Evolutionary conservation across 1,140 invertebrate species (phyloP).

Genomic region (Pristionchus pacificus): DNA sequence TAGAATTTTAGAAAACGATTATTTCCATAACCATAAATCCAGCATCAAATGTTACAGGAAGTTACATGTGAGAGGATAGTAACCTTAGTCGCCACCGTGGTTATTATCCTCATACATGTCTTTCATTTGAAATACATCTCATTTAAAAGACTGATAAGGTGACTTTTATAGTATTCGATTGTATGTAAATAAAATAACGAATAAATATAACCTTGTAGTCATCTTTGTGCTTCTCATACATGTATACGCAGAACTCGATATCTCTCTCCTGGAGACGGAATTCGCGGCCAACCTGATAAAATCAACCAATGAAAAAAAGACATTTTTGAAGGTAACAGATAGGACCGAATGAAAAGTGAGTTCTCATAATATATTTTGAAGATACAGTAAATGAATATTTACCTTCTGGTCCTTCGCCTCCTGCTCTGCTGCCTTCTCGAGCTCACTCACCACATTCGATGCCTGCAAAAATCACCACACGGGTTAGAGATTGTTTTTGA

Average conservation of each 20-base stretch:
- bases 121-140: no score
- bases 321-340: no score
- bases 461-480: no score
- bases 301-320: no score
- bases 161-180: no score
- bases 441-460: neutral
- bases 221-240: slow-evolving; percentile 5
- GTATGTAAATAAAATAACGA: no score
- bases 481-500: neutral
- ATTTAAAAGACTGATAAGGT: no score
- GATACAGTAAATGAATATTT: neutral
- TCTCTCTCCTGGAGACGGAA: slow-evolving; percentile 1
- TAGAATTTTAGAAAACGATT: neutral
- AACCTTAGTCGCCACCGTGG: no score
- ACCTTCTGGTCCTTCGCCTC: neutral
- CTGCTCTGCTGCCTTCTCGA: neutral
- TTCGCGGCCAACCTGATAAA: neutral
- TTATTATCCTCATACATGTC: no score
- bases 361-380: neutral
- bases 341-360: neutral
- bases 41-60: no score
- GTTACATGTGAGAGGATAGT: no score
- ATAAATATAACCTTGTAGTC: slow-evolving; percentile 11
- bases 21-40: slow-evolving; percentile 1
- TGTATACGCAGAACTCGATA: slow-evolving; percentile 16